phyloP scores from a whole-genome alignment of 2,797 vertebrate genomes.

The Mus spretus region DNA sequence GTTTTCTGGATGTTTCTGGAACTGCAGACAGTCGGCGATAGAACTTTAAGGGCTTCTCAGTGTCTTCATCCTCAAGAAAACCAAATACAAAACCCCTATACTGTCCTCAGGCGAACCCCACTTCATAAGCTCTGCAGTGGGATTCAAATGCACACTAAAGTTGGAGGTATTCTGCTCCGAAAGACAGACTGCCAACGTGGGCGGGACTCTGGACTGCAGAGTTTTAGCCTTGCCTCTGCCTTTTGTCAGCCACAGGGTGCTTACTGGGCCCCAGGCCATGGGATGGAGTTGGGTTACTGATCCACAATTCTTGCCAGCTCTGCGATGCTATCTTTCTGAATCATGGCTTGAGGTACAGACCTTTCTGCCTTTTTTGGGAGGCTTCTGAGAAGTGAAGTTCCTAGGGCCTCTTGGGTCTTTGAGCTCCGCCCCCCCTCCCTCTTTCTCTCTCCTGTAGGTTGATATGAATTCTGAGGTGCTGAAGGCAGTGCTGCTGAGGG shows the following conservation, averaged over 20 bases:
- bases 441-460: neutral
- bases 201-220: neutral
- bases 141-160: neutral
- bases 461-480: neutral
- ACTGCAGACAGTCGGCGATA: neutral
- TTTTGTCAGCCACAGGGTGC: neutral
- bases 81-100: neutral
- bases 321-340: neutral
- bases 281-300: neutral
- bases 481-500: neutral
- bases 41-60: neutral
- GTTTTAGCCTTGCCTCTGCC: neutral
- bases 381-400: neutral
- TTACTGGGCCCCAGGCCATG: neutral
- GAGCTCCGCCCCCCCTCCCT: neutral
- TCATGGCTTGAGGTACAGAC: neutral
- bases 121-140: neutral
- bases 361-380: slow-evolving; percentile 5
- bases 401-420: neutral
- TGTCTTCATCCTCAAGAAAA: neutral
- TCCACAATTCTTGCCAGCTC: neutral
- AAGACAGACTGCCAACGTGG: neutral
- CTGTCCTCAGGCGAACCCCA: neutral
- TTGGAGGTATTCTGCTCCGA: neutral
- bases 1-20: neutral